A percentile compares a stretch with the other conserved stretches of the same genome.
Evolutionary conservation across 2,797 vertebrate genomes (phyloP).

Genomic region (Schizothorax lantsangensis): DNA sequence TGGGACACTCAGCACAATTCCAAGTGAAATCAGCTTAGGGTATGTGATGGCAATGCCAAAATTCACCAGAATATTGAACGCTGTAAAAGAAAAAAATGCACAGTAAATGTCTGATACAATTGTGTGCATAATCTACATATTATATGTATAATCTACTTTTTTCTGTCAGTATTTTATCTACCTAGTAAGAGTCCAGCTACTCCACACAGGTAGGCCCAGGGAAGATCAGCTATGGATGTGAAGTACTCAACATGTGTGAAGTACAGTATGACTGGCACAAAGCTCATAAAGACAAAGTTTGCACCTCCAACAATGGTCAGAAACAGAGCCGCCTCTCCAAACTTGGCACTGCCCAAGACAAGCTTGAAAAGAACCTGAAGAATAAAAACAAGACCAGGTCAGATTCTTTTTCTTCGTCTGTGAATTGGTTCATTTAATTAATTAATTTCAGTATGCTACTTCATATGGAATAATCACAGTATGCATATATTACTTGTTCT

Average conservation of each 20-base stretch:
- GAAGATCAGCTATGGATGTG: conserved; percentile 83
- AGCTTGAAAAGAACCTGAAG: conserved; percentile 95
- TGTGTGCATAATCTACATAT: neutral
- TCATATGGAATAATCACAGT: neutral
- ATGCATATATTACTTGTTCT: neutral
- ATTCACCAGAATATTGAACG: conserved; percentile 96
- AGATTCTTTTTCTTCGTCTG: neutral
- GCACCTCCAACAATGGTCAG: conserved; percentile 90
- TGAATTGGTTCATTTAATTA: neutral
- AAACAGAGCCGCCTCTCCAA: conserved; percentile 97
- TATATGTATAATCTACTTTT: neutral
- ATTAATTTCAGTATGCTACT: neutral
- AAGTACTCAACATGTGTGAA: conserved; percentile 96
- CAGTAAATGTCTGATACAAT: neutral
- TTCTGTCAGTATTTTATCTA: conserved; percentile 68
- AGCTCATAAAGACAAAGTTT: conserved; percentile 91
- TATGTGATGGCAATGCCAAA: conserved; percentile 97
- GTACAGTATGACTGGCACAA: conserved; percentile 92
- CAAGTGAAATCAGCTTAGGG: conserved; percentile 93
- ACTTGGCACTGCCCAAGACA: conserved; percentile 95
- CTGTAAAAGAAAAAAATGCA: conserved; percentile 71
- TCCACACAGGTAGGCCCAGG: conserved; percentile 92
- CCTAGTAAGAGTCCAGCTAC: conserved; percentile 92
- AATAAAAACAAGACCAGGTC: conserved; percentile 25
- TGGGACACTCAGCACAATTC: conserved; percentile 95